phyloP scores from a whole-genome alignment of 2,797 vertebrate species.

The Babyrousa celebensis region DNA sequence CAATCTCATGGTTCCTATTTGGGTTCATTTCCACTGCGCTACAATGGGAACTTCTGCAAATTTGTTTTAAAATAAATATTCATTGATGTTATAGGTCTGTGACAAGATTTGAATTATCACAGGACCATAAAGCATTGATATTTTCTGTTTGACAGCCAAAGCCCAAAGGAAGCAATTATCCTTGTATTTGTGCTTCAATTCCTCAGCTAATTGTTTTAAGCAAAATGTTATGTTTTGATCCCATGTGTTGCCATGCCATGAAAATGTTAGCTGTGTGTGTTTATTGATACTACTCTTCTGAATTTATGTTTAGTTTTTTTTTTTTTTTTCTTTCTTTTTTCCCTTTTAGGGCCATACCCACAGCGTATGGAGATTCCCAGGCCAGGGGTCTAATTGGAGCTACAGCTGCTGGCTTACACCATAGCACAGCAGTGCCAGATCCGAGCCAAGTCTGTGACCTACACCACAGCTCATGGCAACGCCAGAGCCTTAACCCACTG shows the following conservation, averaged over 20 bases:
- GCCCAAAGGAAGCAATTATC: conserved; percentile 77
- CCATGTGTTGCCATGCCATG: conserved; percentile 59
- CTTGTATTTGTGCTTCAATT: conserved; percentile 75
- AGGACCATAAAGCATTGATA: conserved; percentile 45
- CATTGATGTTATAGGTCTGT: conserved; percentile 56
- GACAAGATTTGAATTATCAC: conserved; percentile 71
- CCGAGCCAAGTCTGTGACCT: too few species aligned
- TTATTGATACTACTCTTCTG: conserved; percentile 58
- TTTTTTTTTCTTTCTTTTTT: conserved; percentile 59
- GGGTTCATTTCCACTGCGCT: too few species aligned
- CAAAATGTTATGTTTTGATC: conserved; percentile 70
- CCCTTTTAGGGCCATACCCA: too few species aligned
- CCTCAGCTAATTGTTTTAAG: conserved; percentile 77
- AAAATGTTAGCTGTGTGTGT: conserved; percentile 63
- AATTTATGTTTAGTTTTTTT: conserved; percentile 65
- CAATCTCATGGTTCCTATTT: too few species aligned
- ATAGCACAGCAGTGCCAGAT: too few species aligned
- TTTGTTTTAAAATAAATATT: conserved; percentile 71
- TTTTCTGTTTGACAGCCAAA: conserved; percentile 75
- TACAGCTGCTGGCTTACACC: too few species aligned
- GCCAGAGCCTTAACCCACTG: too few species aligned
- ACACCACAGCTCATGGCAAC: too few species aligned
- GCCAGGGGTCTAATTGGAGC: too few species aligned
- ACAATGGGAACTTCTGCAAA: background rate
- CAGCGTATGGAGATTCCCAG: too few species aligned